These are phyloP conservation scores for Caenorhabditis plicata DNA, from an alignment of 2,888 invertebrate genomes.

Conservation along the genomic window DNA sequence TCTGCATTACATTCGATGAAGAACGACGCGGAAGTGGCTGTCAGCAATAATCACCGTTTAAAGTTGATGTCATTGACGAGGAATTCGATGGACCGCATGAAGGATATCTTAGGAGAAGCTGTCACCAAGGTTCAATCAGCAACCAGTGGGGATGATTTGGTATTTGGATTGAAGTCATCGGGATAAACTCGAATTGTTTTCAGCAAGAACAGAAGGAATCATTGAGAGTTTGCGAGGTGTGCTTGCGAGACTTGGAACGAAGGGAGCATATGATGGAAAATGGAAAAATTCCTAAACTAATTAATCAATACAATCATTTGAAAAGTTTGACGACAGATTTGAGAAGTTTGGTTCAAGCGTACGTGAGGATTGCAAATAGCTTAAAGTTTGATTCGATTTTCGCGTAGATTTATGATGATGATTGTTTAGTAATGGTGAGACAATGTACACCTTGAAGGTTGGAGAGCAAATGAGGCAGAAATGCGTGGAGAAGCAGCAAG, in stretches of 20 bases:
- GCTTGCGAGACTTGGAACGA: constrained; percentile 75
- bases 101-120: constrained; percentile 31
- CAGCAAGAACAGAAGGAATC: constrained; percentile 67
- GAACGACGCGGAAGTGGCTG: too few species aligned
- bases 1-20: background rate
- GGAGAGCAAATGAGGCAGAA: constrained; percentile 81
- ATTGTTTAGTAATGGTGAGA: constrained; percentile 79
- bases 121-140: constrained; percentile 26
- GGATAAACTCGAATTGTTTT: background rate
- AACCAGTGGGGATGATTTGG: constrained; percentile 52
- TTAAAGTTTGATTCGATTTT: constrained; percentile 68
- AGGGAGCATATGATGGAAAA: constrained; percentile 80
- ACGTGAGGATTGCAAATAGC: constrained; percentile 72
- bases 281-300: constrained; percentile 77
- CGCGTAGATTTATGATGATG: background rate
- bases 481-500: constrained; percentile 84
- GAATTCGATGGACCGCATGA: constrained; percentile 39
- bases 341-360: constrained; percentile 70
- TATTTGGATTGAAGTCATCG: constrained; percentile 65
- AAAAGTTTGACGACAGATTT: constrained; percentile 78
- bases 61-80: constrained; percentile 30
- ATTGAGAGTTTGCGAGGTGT: constrained; percentile 68
- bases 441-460: constrained; percentile 81
- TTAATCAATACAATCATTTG: constrained; percentile 82
- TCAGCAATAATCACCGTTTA: background rate